A percentile compares a stretch with the other conserved stretches of the same genome.
phyloP scores from a whole-genome alignment of 2,797 vertebrate species.

The Crenuchus spilurus region DNA sequence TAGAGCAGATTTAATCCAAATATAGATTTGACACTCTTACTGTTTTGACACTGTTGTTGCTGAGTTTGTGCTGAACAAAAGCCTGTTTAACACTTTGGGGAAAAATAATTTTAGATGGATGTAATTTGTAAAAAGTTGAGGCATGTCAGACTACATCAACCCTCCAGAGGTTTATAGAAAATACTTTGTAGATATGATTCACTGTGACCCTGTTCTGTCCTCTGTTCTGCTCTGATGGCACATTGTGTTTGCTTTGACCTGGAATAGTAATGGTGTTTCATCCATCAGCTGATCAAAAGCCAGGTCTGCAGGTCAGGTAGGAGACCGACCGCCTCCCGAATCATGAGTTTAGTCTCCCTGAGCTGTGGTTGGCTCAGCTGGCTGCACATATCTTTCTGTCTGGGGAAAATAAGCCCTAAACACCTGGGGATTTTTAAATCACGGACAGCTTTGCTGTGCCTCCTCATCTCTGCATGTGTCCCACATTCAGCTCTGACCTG shows the following conservation, averaged over 20 bases:
- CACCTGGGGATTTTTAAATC: conserved; percentile 25
- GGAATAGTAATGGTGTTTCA: background rate
- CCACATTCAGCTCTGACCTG: background rate
- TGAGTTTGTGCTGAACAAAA: too few relatives aligned
- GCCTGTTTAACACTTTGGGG: too few relatives aligned
- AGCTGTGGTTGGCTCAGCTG: background rate
- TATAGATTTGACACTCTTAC: too few relatives aligned
- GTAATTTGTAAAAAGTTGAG: too few relatives aligned
- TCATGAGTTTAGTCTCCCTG: conserved; percentile 23
- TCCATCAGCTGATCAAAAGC: conserved; percentile 6
- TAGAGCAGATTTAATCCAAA: too few relatives aligned
- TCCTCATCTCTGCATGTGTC: background rate
- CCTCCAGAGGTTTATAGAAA: too few relatives aligned
- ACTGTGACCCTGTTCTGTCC: too few relatives aligned
- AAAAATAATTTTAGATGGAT: too few relatives aligned
- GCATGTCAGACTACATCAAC: too few relatives aligned
- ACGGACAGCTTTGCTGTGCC: background rate
- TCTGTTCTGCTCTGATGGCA: background rate
- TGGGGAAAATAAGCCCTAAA: conserved; percentile 6
- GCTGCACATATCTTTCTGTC: conserved; percentile 25
- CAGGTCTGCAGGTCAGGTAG: conserved; percentile 5
- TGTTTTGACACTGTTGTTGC: too few relatives aligned
- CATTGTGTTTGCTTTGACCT: conserved; percentile 1
- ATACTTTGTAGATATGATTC: too few relatives aligned
- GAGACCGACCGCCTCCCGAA: background rate